Percentiles rank a stretch among this genome's conserved stretches.
Conservation (phyloP, 2,888 invertebrate species). For the Trypoxylon attenuatum region DNA sequence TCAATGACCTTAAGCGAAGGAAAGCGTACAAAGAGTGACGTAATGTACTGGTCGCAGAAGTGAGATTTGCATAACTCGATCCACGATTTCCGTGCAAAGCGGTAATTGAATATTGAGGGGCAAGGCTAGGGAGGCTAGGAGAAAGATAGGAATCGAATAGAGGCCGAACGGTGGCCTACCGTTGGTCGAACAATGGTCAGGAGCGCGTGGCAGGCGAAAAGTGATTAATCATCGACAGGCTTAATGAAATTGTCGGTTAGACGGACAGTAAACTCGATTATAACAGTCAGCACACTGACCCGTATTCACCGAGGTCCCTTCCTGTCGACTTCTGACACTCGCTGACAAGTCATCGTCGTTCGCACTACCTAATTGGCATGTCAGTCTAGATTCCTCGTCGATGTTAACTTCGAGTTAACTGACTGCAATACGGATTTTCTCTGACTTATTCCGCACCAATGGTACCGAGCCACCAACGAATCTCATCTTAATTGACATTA, state of each 20-base stretch:
- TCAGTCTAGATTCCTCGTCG: not conserved
- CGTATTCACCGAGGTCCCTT: slow-evolving; percentile 39
- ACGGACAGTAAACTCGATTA: slow-evolving; percentile 55
- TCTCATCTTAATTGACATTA: no score
- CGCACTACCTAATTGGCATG: not conserved
- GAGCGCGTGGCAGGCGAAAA: slow-evolving; percentile 1
- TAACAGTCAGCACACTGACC: slow-evolving; percentile 61
- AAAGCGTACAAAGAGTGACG: no score
- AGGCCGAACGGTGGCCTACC: not conserved
- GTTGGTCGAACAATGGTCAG: not conserved
- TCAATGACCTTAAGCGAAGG: no score
- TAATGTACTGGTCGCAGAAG: no score
- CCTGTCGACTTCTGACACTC: not conserved
- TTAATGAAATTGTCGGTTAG: slow-evolving; percentile 60
- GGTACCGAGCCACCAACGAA: no score
- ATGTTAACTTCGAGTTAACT: not conserved
- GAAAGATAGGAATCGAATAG: no score
- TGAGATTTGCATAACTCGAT: no score
- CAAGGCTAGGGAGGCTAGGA: no score
- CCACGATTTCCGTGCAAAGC: no score
- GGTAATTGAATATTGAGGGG: no score
- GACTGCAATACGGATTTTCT: no score
- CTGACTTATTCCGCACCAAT: no score
- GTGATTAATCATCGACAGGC: slow-evolving; percentile 32
- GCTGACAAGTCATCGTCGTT: slow-evolving; percentile 1